Evolutionary conservation across 2,797 vertebrate genomes (phyloP).

Genomic region (Trematomus bernacchii): DNA sequence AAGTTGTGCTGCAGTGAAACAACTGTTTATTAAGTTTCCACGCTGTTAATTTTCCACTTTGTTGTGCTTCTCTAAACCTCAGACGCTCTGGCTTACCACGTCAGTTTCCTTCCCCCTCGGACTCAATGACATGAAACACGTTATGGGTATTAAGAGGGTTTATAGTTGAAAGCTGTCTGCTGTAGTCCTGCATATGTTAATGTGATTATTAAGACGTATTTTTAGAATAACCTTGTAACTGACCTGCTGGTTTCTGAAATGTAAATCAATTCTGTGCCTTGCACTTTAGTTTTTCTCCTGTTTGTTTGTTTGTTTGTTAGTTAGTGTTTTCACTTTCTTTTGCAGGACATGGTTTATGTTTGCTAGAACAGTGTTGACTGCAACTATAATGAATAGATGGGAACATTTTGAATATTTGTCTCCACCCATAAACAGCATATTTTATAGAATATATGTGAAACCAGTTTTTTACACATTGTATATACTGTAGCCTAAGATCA

Average conservation of each 20-base stretch:
- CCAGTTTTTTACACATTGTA: background rate
- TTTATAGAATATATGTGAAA: background rate
- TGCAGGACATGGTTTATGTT: slow-evolving; percentile 3
- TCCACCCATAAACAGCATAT: slow-evolving; percentile 11
- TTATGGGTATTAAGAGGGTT: slow-evolving; percentile 71
- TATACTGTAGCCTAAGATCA: slow-evolving; percentile 2
- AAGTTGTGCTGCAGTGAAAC: slow-evolving; percentile 72
- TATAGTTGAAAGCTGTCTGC: slow-evolving; percentile 68
- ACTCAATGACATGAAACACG: slow-evolving; percentile 67
- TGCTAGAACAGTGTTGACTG: slow-evolving; percentile 6
- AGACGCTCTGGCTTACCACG: slow-evolving; percentile 38
- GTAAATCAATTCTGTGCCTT: slow-evolving; percentile 63
- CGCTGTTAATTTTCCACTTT: slow-evolving; percentile 80
- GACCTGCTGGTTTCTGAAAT: slow-evolving; percentile 65
- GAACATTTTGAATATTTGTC: slow-evolving; percentile 12
- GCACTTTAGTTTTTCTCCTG: slow-evolving; percentile 38
- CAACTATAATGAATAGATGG: background rate
- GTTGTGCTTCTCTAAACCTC: slow-evolving; percentile 70
- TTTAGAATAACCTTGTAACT: slow-evolving; percentile 72
- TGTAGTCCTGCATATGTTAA: slow-evolving; percentile 67
- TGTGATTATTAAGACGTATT: slow-evolving; percentile 72
- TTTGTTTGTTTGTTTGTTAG: slow-evolving; percentile 4
- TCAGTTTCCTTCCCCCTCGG: slow-evolving; percentile 26
- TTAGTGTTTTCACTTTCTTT: background rate
- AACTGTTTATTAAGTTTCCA: slow-evolving; percentile 85